Percentiles rank a stretch among this genome's conserved stretches.
phyloP scores from a whole-genome alignment of 2,797 vertebrate species.

The Buceros bicornis region DNA sequence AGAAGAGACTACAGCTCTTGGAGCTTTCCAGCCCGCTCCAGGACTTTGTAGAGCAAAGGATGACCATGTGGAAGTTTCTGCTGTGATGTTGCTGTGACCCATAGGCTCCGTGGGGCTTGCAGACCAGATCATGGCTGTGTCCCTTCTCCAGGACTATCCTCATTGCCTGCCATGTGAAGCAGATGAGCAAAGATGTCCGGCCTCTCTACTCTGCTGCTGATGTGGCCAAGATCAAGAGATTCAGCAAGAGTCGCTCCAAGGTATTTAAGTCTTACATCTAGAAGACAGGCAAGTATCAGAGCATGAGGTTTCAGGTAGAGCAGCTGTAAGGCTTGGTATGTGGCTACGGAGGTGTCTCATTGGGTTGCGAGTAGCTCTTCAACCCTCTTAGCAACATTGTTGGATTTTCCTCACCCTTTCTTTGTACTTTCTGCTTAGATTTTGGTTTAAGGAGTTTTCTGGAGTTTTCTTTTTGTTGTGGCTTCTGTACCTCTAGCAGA shows the following conservation, averaged over 20 bases:
- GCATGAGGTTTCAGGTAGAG: neutral
- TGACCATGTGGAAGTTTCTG: neutral
- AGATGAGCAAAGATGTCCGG: slow-evolving; percentile 91
- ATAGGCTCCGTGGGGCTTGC: neutral
- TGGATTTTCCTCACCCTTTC: neutral
- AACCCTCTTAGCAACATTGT: accelerated
- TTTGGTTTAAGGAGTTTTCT: neutral
- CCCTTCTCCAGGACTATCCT: slow-evolving; percentile 88
- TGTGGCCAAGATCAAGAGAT: slow-evolving; percentile 94
- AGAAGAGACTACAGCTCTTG: neutral
- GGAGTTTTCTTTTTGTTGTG: neutral
- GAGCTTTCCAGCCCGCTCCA: neutral
- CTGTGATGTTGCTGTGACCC: neutral
- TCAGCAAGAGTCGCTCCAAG: slow-evolving; percentile 88
- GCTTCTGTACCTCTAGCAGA: neutral
- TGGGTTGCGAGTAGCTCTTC: neutral
- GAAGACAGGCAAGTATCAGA: neutral
- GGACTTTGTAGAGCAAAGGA: neutral
- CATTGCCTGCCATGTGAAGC: slow-evolving; percentile 93
- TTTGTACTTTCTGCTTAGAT: neutral
- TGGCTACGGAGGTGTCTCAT: neutral
- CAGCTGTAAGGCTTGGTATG: neutral
- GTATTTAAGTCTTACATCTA: slow-evolving; percentile 61
- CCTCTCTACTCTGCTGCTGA: slow-evolving; percentile 90
- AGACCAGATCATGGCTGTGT: neutral